phyloP scores from a whole-genome alignment of 1,140 invertebrate species.

The Neodiprion lecontei region DNA sequence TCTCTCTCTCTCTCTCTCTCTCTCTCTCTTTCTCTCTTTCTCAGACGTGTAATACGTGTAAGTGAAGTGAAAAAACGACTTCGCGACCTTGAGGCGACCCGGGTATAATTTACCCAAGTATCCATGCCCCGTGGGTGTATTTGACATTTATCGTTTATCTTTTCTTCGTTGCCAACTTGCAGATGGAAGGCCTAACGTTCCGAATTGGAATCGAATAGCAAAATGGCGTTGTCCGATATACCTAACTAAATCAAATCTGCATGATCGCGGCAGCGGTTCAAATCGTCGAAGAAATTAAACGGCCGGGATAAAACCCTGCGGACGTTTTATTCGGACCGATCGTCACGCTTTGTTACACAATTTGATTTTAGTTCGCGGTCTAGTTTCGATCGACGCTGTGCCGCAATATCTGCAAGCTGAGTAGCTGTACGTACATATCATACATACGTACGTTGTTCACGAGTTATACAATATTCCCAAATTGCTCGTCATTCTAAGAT shows the following conservation, averaged over 20 bases:
- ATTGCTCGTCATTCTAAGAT: background rate
- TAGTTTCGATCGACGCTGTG: background rate
- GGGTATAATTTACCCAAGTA: background rate
- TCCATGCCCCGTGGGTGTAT: background rate
- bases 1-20: too few species aligned
- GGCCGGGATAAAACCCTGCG: background rate
- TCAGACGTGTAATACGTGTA: too few species aligned
- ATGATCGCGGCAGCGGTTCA: too few species aligned
- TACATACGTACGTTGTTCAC: too few species aligned
- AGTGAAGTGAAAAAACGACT: too few species aligned
- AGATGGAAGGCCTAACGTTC: background rate
- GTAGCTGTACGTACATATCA: background rate
- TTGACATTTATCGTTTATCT: background rate
- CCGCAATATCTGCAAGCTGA: background rate
- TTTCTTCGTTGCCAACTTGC: background rate
- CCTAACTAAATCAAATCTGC: too few species aligned
- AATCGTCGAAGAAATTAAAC: background rate
- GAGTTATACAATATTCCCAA: background rate
- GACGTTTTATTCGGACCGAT: background rate
- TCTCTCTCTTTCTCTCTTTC: too few species aligned
- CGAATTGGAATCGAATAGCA: background rate
- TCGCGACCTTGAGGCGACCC: background rate
- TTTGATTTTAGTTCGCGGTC: constrained; percentile 2
- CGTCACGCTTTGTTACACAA: constrained; percentile 1
- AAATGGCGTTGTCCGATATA: too few species aligned